Base-by-base conservation (phyloP, 2,797 vertebrate genomes). In the Mormyrops attenuatus region DNA sequence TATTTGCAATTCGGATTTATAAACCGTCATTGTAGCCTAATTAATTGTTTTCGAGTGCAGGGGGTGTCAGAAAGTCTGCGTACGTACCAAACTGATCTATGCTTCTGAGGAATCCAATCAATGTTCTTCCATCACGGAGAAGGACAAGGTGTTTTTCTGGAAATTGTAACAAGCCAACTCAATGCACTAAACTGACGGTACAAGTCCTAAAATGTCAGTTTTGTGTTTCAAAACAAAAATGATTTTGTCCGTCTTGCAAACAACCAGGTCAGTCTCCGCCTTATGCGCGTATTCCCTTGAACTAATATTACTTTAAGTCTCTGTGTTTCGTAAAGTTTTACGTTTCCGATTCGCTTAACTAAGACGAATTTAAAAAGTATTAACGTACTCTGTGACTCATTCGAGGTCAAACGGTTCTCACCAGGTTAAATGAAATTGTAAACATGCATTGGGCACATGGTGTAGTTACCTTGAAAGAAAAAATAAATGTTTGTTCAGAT, bases 41-140 rank as follows among this genome's bases (percentile, higher is more conserved):
- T 41, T 38, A 44, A 77, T 41, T 6, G 11, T 77, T 41, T 77
- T 77, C 2, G 15, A 38, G 15, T n/a, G 26, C 34, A 80, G 15
- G 4, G 38, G 17, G 17, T 80, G 73, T 80, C 38, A 80, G 13
- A 44, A 44, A 80, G 20, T 88, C 30, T 17, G 57, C 30, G 60
- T 90, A 92, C 96, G 53, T 97, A 99, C 98, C 98, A 91, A 98
- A 99, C 93, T 99, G 98, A 94, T 99, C 98, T 88, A 99, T 99
- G 95, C 98, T 99, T 91, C 98, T 96, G 88, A 99, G 96, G 95
- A 95, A 99, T 84, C 98, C 98, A 93, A 99, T 99, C 90, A 99
- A 94, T 0, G 98, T 99, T 88, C 98, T 96, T 20, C 98, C 97
- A 95, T 99, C 98, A 88, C 98, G 95, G 88, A 99, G 97, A 90